phyloP scores from a whole-genome alignment of 2,888 invertebrate genomes.

The Megastigmus dorsalis region DNA sequence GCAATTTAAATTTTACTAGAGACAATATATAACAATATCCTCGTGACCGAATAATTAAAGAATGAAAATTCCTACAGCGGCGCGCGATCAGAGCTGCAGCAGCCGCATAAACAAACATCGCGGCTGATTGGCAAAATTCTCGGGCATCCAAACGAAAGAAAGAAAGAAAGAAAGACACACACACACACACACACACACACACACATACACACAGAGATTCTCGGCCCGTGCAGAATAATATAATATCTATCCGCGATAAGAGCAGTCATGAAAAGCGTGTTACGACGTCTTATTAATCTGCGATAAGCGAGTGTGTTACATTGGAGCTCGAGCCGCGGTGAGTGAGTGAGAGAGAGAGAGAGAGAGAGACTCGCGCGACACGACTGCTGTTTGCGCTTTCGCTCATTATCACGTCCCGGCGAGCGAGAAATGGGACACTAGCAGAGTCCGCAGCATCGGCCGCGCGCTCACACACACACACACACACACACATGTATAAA shows the following conservation, averaged over 20 bases:
- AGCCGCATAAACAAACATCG: no score
- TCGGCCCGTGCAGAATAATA: neutral
- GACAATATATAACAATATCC: no score
- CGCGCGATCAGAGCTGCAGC: no score
- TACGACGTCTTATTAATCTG: conserved; percentile 44
- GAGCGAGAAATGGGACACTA: conserved; percentile 41
- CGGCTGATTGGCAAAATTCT: no score
- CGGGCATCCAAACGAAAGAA: no score
- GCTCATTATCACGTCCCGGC: conserved; percentile 46
- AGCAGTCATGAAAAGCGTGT: conserved; percentile 27
- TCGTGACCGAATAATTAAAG: no score
- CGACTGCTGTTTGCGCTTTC: conserved; percentile 50
- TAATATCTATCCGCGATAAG: conserved; percentile 28
- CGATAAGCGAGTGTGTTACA: conserved; percentile 48
- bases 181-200: no score
- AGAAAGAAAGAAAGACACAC: no score
- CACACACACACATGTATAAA: conserved; percentile 2
- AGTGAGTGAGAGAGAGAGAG: no score
- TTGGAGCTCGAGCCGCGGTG: neutral
- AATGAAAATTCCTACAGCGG: no score
- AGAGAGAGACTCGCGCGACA: neutral
- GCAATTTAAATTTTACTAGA: no score
- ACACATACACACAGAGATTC: no score
- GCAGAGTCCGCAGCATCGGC: neutral
- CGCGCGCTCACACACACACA: neutral